Evolutionary conservation across 2,113 vertebrate genomes (phyloP).

Genomic region (Hystrix brachyura): DNA sequence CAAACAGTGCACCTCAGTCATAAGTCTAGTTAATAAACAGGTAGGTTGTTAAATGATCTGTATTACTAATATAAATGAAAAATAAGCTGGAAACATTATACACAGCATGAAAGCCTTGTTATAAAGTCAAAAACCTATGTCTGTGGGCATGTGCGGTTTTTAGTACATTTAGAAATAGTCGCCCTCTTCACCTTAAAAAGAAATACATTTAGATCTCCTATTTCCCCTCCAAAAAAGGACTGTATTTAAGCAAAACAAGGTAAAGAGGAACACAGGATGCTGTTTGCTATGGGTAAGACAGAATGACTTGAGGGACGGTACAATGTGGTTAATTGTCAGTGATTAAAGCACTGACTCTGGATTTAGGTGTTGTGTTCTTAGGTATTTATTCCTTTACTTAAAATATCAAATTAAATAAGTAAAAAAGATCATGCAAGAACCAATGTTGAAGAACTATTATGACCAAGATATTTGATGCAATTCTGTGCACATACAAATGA

Average conservation of each 20-base stretch:
- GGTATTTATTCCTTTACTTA: neutral
- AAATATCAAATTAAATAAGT: neutral
- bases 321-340: neutral
- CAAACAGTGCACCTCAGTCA: neutral
- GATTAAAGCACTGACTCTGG: neutral
- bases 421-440: neutral
- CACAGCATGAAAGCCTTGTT: neutral
- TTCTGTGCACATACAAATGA: neutral
- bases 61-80: neutral
- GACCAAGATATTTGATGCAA: neutral
- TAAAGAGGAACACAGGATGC: neutral
- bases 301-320: neutral
- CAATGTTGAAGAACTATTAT: neutral
- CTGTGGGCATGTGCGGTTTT: neutral
- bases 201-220: neutral
- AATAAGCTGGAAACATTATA: neutral
- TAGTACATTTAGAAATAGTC: neutral
- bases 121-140: neutral
- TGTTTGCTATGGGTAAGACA: neutral
- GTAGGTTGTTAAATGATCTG: neutral
- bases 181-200: neutral
- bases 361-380: neutral
- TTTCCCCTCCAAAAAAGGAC: neutral
- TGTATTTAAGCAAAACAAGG: neutral
- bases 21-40: no score